Evolutionary conservation across 2,113 vertebrate genomes (phyloP).

Genomic region (Tauraco erythrolophus): DNA sequence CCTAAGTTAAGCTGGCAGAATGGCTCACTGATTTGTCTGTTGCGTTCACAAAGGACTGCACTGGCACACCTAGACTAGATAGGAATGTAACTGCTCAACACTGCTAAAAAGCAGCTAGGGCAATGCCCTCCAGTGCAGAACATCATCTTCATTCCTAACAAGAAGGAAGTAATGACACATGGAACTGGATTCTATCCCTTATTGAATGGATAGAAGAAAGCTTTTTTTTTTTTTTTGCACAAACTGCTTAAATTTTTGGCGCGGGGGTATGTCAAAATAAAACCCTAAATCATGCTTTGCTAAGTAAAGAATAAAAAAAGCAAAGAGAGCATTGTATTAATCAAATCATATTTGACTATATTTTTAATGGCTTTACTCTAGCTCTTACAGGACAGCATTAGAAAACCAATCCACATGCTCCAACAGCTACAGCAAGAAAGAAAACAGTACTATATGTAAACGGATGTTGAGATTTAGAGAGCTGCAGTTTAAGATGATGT

Average conservation of each 20-base stretch:
- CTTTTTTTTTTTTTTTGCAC: not conserved
- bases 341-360: not conserved
- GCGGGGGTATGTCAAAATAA: not conserved
- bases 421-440: not conserved
- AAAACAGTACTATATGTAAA: not conserved
- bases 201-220: too few relatives aligned
- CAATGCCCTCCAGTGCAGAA: not conserved
- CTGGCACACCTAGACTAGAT: not conserved
- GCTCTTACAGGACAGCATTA: not conserved
- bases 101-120: not conserved
- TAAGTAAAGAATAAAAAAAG: not conserved
- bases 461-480: not conserved
- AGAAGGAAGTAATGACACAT: not conserved
- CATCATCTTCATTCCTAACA: not conserved
- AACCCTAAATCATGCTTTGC: not conserved
- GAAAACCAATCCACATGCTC: not conserved
- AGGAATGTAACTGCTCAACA: not conserved
- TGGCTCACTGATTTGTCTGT: not conserved
- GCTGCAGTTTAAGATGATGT: not conserved
- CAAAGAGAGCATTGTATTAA: not conserved
- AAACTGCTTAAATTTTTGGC: not conserved
- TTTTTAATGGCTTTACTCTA: not conserved
- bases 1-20: not conserved
- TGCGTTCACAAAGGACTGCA: not conserved
- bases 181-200: not conserved